Conservation (phyloP, 1,140 invertebrate species). For the Holcopasites calliopsidis region DNA sequence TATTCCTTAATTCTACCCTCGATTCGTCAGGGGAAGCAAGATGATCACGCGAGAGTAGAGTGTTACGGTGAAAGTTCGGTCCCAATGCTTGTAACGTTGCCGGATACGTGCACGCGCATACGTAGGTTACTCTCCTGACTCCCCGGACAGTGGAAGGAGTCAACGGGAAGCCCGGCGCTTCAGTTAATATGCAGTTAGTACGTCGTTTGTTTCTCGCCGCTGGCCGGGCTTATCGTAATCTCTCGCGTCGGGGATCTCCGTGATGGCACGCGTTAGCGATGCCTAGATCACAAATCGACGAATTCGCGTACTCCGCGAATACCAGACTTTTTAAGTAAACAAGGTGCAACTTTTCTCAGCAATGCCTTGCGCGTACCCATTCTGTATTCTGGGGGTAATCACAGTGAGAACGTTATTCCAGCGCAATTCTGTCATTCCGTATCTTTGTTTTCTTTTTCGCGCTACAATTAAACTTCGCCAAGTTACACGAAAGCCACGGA, state of each 20-base stretch:
- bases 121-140: conserved; percentile 13
- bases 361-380: not conserved
- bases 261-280: conserved; percentile 45
- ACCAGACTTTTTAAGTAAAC: not conserved
- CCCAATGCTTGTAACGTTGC: conserved; percentile 12
- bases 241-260: conserved; percentile 47
- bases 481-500: conserved; percentile 40
- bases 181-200: conserved; percentile 66
- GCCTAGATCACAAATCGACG: not conserved
- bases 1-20: not conserved
- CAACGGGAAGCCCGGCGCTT: conserved; percentile 46
- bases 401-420: too few relatives aligned
- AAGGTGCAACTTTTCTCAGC: not conserved
- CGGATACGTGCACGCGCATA: not conserved
- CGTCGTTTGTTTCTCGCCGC: conserved; percentile 66
- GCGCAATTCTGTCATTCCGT: too few relatives aligned
- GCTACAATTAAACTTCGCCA: too few relatives aligned
- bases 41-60: conserved; percentile 53
- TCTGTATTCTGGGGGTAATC: too few relatives aligned
- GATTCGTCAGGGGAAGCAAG: too few relatives aligned
- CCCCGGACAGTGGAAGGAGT: conserved; percentile 39
- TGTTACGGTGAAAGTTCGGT: conserved; percentile 54
- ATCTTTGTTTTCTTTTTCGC: too few relatives aligned
- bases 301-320: not conserved
- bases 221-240: conserved; percentile 63